These are phyloP conservation scores for Plodia interpunctella DNA, from an alignment of 1,140 invertebrate genomes.

Conservation along the genomic window DNA sequence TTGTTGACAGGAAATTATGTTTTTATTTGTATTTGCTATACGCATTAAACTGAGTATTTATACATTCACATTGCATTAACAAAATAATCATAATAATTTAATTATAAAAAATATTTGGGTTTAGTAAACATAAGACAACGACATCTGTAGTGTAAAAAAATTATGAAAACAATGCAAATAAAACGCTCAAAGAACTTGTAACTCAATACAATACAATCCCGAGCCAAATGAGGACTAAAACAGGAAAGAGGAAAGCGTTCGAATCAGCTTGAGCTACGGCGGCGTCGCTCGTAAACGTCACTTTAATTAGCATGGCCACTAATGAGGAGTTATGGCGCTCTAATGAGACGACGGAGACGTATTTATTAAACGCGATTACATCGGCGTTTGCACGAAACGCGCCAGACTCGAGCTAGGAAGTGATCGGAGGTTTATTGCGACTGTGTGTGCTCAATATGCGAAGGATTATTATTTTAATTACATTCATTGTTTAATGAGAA, in stretches of 20 bases:
- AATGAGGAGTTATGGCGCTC: constrained; percentile 73
- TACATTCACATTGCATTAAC: too few species aligned
- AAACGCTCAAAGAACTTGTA: too few species aligned
- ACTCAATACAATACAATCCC: not conserved
- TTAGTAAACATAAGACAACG: too few species aligned
- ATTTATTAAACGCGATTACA: constrained; percentile 24
- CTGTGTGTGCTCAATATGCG: not conserved
- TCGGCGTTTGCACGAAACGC: constrained; percentile 17
- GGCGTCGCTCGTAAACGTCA: constrained; percentile 57
- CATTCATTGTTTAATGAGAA: too few species aligned
- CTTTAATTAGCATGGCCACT: constrained; percentile 69
- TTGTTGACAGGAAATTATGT: constrained; percentile 11
- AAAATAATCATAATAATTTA: too few species aligned
- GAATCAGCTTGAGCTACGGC: constrained; percentile 43
- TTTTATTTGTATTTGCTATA: constrained; percentile 9
- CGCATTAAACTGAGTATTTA: too few species aligned
- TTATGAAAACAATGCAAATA: too few species aligned
- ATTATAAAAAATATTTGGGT: too few species aligned
- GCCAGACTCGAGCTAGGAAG: constrained; percentile 9
- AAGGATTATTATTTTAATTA: too few species aligned
- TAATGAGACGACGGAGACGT: constrained; percentile 64
- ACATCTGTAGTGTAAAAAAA: too few species aligned
- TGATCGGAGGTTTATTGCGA: not conserved
- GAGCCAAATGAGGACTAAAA: not conserved
- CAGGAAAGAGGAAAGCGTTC: constrained; percentile 12